A percentile compares a stretch with the other conserved stretches of the same genome.
Evolutionary conservation across 2,113 vertebrate species (phyloP).

Genomic region (Sporophila hypoxantha): DNA sequence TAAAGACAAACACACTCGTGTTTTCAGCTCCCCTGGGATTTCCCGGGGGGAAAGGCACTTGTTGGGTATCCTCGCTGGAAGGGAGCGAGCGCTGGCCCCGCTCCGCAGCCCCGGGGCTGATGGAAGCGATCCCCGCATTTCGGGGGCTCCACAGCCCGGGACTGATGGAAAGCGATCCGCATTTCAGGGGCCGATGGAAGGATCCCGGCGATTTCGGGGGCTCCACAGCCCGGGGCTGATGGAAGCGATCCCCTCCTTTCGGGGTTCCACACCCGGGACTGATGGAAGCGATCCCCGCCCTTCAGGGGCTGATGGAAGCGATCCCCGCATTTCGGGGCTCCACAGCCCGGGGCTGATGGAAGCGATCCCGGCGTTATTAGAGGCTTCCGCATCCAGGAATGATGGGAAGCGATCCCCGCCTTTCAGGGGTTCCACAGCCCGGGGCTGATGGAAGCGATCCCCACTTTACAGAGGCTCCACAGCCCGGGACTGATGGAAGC

Average conservation of each 20-base stretch:
- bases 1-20: fast-evolving
- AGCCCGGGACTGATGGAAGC: no score
- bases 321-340: neutral
- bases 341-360: neutral
- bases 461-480: no score
- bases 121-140: no score
- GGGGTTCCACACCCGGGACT: no score
- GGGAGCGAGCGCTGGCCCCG: neutral
- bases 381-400: no score
- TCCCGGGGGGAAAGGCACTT: neutral
- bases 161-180: no score
- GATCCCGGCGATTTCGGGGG: neutral
- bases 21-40: neutral
- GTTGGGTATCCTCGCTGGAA: fast-evolving
- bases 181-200: neutral
- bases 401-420: no score
- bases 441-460: no score
- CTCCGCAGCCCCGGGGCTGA: neutral
- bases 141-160: slow-evolving; percentile 7
- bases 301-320: neutral
- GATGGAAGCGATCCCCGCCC: neutral
- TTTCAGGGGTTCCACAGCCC: slow-evolving; percentile 11
- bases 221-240: neutral
- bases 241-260: no score
- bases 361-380: no score